Evolutionary conservation across 2,797 vertebrate species (phyloP).

Genomic region (Arnoldichthys spilopterus): DNA sequence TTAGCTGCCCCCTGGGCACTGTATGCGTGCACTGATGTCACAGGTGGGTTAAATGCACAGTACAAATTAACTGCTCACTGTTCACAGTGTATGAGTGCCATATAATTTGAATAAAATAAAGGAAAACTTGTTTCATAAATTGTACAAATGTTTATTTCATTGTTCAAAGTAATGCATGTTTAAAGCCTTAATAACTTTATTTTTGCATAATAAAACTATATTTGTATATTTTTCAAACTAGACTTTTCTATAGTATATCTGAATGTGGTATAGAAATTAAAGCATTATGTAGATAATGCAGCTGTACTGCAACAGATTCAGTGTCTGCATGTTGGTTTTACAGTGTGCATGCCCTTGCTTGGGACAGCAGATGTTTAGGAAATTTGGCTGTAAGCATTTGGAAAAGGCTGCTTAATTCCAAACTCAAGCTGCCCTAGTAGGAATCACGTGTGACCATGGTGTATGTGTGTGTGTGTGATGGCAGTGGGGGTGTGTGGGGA

Average conservation of each 20-base stretch:
- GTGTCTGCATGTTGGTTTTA: not conserved
- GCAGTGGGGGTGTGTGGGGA: slow-evolving; percentile 21
- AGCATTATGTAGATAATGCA: not conserved
- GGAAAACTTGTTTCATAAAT: no score
- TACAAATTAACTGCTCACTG: no score
- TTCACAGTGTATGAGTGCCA: no score
- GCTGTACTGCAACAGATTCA: slow-evolving; percentile 14
- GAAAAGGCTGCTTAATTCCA: slow-evolving; percentile 51
- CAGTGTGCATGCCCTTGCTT: slow-evolving; percentile 19
- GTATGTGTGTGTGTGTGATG: not conserved
- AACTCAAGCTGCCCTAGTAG: slow-evolving; percentile 48
- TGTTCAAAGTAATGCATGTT: not conserved
- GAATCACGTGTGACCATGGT: slow-evolving; percentile 31
- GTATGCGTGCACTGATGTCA: no score
- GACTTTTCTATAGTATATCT: not conserved
- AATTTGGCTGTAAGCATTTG: slow-evolving; percentile 19
- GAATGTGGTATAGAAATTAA: not conserved
- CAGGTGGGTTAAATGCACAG: no score
- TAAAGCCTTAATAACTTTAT: not conserved
- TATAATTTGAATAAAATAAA: no score
- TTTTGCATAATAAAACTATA: not conserved
- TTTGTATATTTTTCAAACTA: no score
- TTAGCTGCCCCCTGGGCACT: no score
- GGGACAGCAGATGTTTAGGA: slow-evolving; percentile 48
- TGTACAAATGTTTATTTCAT: no score